Percentiles rank a stretch among this genome's conserved stretches.
Evolutionary conservation across 2,888 invertebrate genomes (phyloP).

Genomic region (Diarsia dahlii): DNA sequence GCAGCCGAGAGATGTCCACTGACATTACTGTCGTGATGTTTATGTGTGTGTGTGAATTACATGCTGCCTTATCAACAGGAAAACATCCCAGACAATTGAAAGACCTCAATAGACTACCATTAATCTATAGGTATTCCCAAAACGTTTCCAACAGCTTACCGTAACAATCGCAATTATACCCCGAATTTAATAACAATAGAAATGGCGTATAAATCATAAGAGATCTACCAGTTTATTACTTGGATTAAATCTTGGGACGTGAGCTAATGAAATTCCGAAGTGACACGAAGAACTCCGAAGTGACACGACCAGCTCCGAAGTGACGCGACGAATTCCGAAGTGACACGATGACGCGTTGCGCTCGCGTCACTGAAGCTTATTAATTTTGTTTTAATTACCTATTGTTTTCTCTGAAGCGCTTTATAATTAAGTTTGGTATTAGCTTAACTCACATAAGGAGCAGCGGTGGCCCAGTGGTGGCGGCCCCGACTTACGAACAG

Average conservation of each 20-base stretch:
- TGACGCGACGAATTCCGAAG: conserved; percentile 8
- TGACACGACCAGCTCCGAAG: conserved; percentile 32
- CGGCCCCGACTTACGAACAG: no score
- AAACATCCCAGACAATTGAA: not conserved
- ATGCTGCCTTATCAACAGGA: not conserved
- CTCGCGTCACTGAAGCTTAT: conserved; percentile 56
- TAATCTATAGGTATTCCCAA: conserved; percentile 5
- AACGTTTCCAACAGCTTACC: conserved; percentile 20
- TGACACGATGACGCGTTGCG: conserved; percentile 46
- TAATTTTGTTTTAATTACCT: conserved; percentile 66
- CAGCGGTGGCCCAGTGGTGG: no score
- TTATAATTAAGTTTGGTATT: conserved; percentile 42
- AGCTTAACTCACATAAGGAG: no score
- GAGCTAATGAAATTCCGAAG: conserved; percentile 66
- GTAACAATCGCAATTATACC: conserved; percentile 34
- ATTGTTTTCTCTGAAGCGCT: conserved; percentile 45
- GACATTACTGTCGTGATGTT: no score
- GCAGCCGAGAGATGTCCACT: not conserved
- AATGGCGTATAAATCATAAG: conserved; percentile 59
- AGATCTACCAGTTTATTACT: conserved; percentile 60
- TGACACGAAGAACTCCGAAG: conserved; percentile 48
- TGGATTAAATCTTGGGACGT: conserved; percentile 57
- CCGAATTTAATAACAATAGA: conserved; percentile 55
- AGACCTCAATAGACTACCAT: not conserved
- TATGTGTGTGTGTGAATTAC: not conserved